Conservation (phyloP, 53 echinoderm and acorn worm species). For the Patiria pectinifera region DNA sequence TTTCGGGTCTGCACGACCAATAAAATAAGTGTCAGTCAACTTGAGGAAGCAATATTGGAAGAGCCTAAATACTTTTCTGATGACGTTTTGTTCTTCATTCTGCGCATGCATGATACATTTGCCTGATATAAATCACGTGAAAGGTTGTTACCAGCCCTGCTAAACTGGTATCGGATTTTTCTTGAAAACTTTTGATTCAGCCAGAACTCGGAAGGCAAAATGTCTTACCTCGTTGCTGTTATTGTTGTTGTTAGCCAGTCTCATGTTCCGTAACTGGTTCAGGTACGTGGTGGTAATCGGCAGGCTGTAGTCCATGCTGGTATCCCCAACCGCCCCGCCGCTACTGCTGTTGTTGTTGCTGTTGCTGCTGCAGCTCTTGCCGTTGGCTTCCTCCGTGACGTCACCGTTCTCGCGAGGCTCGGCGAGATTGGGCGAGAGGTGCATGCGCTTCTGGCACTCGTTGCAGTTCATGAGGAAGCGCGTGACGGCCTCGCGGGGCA, state of each 20-base stretch:
- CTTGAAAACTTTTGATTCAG: background rate
- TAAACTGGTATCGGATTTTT: background rate
- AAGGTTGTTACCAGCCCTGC: too few species aligned
- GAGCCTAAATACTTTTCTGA: too few species aligned
- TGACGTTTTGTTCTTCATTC: too few species aligned
- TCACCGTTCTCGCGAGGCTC: conserved; percentile 53
- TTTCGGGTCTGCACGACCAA: too few species aligned
- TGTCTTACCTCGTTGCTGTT: conserved; percentile 52
- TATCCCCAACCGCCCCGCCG: background rate
- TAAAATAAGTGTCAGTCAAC: too few species aligned
- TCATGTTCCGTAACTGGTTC: conserved; percentile 85
- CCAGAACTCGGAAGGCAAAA: background rate
- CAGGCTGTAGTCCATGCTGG: conserved; percentile 81
- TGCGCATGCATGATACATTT: too few species aligned
- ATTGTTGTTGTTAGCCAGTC: conserved; percentile 59
- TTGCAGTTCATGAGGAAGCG: conserved; percentile 97
- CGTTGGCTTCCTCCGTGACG: conserved; percentile 13
- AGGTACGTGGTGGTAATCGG: conserved; percentile 97
- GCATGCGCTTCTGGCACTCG: conserved; percentile 97
- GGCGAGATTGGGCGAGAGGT: conserved; percentile 68
- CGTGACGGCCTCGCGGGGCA: conserved; percentile 95
- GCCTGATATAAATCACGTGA: too few species aligned
- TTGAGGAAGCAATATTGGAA: too few species aligned
- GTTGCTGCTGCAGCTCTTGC: background rate
- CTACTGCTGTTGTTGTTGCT: background rate